A percentile compares a stretch with the other conserved stretches of the same genome.
These are phyloP conservation scores for Atrichornis clamosus DNA, from an alignment of 2,113 vertebrate species.

Conservation along the genomic window DNA sequence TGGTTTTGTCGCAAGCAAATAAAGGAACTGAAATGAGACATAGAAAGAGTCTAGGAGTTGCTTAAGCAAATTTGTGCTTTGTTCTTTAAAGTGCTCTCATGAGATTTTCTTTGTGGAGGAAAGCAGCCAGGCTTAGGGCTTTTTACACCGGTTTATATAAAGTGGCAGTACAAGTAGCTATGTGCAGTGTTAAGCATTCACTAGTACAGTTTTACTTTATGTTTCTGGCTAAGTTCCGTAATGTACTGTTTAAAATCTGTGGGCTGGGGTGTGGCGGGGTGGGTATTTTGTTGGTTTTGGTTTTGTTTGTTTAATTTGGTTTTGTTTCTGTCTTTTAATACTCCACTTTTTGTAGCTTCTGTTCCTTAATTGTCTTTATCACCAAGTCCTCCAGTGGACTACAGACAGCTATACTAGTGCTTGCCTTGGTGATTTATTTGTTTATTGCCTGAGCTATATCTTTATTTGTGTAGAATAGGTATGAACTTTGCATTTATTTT, in stretches of 20 bases:
- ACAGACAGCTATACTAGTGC: neutral
- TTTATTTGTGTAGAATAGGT: neutral
- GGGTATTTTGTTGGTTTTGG: neutral
- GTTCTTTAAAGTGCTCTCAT: neutral
- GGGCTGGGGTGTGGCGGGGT: too few species aligned
- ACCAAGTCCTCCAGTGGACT: neutral
- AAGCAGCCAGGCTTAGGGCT: neutral
- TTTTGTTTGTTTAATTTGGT: neutral
- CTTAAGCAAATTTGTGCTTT: neutral
- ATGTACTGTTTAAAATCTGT: neutral
- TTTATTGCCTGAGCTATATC: neutral
- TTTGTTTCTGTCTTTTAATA: neutral
- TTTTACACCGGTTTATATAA: neutral
- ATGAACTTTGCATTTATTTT: neutral
- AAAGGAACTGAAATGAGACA: neutral
- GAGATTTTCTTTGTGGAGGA: neutral
- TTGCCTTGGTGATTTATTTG: neutral
- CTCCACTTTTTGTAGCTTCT: neutral
- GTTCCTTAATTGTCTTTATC: neutral
- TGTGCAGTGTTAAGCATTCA: neutral
- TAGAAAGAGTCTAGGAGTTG: neutral
- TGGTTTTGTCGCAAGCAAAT: neutral
- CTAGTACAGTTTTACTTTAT: neutral
- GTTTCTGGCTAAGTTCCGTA: neutral
- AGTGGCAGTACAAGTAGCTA: neutral